Evolutionary conservation across 2,888 invertebrate species (phyloP).

Genomic region (Epirrhoe alternata): DNA sequence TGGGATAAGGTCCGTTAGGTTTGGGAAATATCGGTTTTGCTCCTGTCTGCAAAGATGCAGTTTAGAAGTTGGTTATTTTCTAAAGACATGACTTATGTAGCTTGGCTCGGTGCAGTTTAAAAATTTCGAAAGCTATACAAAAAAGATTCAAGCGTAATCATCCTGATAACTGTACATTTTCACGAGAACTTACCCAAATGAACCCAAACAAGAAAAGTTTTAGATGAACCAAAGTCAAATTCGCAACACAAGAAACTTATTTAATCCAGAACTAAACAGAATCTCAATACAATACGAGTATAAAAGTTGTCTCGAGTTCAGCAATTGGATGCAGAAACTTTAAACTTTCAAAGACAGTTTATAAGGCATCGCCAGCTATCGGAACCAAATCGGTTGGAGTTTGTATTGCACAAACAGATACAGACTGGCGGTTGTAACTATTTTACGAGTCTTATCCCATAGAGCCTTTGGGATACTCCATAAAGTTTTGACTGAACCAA

Average conservation of each 20-base stretch:
- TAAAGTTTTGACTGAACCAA: slow-evolving; percentile 33
- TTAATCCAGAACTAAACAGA: slow-evolving; percentile 18
- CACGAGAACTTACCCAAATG: neutral
- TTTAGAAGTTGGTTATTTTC: neutral
- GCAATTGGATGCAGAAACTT: slow-evolving; percentile 22
- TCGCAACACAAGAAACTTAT: slow-evolving; percentile 6
- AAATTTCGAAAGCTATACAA: no score
- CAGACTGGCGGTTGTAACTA: slow-evolving; percentile 60
- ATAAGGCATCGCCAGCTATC: slow-evolving; percentile 41
- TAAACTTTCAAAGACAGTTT: slow-evolving; percentile 38
- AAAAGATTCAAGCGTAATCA: neutral
- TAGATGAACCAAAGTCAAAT: neutral
- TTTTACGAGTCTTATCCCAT: slow-evolving; percentile 69
- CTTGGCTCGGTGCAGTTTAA: no score
- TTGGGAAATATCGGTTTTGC: slow-evolving; percentile 39
- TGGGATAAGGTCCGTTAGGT: slow-evolving; percentile 54
- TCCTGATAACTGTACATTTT: neutral
- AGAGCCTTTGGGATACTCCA: slow-evolving; percentile 44
- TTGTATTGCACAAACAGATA: slow-evolving; percentile 36
- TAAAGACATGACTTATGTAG: no score
- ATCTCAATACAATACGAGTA: slow-evolving; percentile 24
- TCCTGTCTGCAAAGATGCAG: slow-evolving; percentile 2
- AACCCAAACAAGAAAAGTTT: neutral
- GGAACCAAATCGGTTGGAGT: slow-evolving; percentile 39
- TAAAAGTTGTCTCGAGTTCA: slow-evolving; percentile 14